Percentiles rank a stretch among this genome's conserved stretches.
Evolutionary conservation across 2,113 vertebrate species (phyloP).

Genomic region (Varanus salvator): DNA sequence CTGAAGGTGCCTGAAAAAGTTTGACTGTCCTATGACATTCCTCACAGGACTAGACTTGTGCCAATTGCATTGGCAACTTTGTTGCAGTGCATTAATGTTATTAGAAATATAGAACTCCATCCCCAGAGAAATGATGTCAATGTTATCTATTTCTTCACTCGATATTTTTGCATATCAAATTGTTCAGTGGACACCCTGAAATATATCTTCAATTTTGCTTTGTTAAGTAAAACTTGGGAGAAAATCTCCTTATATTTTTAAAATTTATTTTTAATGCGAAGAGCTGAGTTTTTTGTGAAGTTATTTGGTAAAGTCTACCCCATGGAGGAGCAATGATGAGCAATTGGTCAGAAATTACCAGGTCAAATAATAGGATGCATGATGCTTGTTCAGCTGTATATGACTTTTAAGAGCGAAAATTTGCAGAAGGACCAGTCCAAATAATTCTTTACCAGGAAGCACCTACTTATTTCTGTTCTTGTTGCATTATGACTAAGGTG

Average conservation of each 20-base stretch:
- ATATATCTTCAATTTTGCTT: background rate
- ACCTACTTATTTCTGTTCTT: background rate
- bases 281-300: too few species aligned
- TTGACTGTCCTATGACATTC: background rate
- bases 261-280: too few species aligned
- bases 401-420: background rate
- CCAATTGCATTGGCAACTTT: background rate
- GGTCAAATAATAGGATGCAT: background rate
- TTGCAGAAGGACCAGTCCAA: background rate
- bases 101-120: background rate
- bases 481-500: too few species aligned
- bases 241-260: background rate
- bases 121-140: background rate
- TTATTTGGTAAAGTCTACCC: too few species aligned
- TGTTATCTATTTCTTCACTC: too few species aligned
- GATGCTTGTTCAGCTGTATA: background rate
- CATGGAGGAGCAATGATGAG: background rate
- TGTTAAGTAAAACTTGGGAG: background rate
- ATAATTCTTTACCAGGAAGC: background rate
- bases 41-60: background rate
- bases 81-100: background rate
- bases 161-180: background rate
- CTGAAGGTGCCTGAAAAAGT: background rate
- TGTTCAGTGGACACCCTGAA: background rate
- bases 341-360: background rate